phyloP scores from a whole-genome alignment of 2,113 vertebrate genomes.

The Glaucidium brasilianum region DNA sequence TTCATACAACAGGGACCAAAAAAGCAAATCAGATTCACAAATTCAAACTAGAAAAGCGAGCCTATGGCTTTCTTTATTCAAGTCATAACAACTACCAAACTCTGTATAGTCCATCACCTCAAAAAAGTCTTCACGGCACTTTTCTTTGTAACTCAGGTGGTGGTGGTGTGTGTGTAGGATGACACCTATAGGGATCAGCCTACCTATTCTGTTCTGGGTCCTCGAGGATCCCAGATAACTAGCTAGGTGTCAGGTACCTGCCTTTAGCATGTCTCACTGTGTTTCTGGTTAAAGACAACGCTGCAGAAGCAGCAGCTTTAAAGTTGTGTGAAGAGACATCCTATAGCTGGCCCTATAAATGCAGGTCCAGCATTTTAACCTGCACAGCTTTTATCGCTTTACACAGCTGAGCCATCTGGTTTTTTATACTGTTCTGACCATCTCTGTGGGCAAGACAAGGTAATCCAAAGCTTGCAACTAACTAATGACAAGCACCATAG shows the following conservation, averaged over 20 bases:
- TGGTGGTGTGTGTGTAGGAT: no score
- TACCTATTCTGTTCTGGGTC: not conserved
- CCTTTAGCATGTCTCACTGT: not conserved
- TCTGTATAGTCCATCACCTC: not conserved
- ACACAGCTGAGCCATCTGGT: not conserved
- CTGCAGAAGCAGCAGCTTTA: not conserved
- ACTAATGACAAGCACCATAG: not conserved
- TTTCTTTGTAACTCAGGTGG: not conserved
- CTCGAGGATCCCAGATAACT: not conserved
- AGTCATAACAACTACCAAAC: not conserved
- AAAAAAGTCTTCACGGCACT: not conserved
- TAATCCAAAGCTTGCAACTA: not conserved
- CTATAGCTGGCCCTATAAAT: not conserved
- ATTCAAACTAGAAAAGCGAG: not conserved
- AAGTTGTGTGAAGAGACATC: not conserved
- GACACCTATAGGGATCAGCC: not conserved
- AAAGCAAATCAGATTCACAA: not conserved
- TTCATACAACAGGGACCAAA: not conserved
- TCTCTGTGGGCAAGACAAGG: not conserved
- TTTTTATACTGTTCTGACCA: not conserved
- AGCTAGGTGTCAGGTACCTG: not conserved
- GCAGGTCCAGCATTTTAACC: not conserved
- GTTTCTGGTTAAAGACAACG: not conserved
- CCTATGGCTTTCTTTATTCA: not conserved
- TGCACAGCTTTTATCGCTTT: not conserved